Base-by-base conservation (phyloP, 1,140 invertebrate genomes). In the Linepithema humile region DNA sequence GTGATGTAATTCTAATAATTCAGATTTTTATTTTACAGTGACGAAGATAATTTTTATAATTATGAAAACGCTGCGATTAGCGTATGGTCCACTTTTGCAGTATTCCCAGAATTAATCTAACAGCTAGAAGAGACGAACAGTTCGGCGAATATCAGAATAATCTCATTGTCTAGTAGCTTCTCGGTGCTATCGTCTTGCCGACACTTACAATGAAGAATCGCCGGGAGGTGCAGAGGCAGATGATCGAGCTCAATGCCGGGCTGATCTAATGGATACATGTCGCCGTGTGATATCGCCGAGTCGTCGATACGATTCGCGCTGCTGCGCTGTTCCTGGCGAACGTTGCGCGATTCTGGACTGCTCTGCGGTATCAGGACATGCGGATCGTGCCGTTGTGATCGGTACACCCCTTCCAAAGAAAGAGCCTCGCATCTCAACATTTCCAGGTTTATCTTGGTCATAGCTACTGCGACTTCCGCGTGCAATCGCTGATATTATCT, bases 141-240 rank as follows among this genome's bases (percentile, higher is more conserved):
- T n/a, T n/a, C n/a, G n/a, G n/a, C n/a, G n/a, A n/a, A n/a, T n/a
- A n/a, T n/a, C n/a, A n/a, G n/a, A n/a, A n/a, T n/a, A n/a, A n/a
- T n/a, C n/a, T n/a, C n/a, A n/a, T n/a, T n/a, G n/a, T n/a, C n/a
- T 26, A 55, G 23, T 7, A 17, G 23, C 3, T 20, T 60, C 12
- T 40, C 7, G 48, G 12, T 9, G 9, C 43, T 35, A 10, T 48
- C 17, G 32, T 17, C 7, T 32, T 26, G 43, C 29, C 45, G 55
- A 45, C 92, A 96, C 96, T 95, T 96, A 97, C 97, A 96, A 89
- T 97, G 94, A 84, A 97, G 95, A 92, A 97, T 96, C 92, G 97
- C 96, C 2, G 97, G 97, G 77, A 97, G 95, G 92, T 91, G 92
- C 10, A 84, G 45, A 3, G 93, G 91, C 20, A 94, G 82, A 32